These are phyloP conservation scores for Tetragonula carbonaria DNA, from an alignment of 2,888 invertebrate species.

Conservation along the genomic window DNA sequence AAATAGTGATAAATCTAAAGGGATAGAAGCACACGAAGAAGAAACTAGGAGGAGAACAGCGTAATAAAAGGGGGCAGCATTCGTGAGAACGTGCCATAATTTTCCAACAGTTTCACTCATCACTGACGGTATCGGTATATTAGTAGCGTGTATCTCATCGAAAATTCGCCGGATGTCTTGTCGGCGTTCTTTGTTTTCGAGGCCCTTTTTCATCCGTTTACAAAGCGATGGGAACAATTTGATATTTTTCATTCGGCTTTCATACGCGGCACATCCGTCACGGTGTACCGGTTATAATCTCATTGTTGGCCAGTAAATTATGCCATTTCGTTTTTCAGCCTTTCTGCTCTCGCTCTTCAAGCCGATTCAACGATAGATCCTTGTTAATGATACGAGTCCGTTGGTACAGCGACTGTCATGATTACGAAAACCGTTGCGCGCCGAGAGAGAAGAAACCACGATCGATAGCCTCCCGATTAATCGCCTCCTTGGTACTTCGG, in stretches of 20 bases:
- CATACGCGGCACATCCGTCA: slow-evolving; percentile 57
- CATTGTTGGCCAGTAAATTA: slow-evolving; percentile 65
- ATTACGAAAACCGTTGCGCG: slow-evolving; percentile 23
- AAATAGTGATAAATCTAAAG: too few species aligned
- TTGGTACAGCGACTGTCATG: neutral
- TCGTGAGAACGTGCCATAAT: slow-evolving; percentile 1
- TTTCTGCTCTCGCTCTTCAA: slow-evolving; percentile 15
- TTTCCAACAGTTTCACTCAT: slow-evolving; percentile 49
- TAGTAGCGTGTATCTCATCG: slow-evolving; percentile 72
- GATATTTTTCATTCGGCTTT: slow-evolving; percentile 74
- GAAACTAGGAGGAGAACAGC: too few species aligned
- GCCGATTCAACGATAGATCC: slow-evolving; percentile 40
- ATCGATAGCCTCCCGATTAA: slow-evolving; percentile 8
- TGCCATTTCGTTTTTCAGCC: slow-evolving; percentile 44
- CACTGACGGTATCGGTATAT: slow-evolving; percentile 56
- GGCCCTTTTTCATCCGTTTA: slow-evolving; percentile 69
- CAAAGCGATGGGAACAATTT: slow-evolving; percentile 76
- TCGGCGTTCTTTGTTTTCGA: slow-evolving; percentile 73
- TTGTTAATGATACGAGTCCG: slow-evolving; percentile 23
- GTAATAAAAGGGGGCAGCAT: neutral
- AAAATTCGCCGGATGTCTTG: slow-evolving; percentile 78
- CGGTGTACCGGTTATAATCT: slow-evolving; percentile 58
- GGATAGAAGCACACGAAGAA: too few species aligned
- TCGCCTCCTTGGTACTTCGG: neutral
- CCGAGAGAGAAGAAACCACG: neutral